Percentiles rank a stretch among this genome's conserved stretches.
Evolutionary conservation across 2,113 vertebrate genomes (phyloP).

Genomic region (Salvelinus fontinalis): DNA sequence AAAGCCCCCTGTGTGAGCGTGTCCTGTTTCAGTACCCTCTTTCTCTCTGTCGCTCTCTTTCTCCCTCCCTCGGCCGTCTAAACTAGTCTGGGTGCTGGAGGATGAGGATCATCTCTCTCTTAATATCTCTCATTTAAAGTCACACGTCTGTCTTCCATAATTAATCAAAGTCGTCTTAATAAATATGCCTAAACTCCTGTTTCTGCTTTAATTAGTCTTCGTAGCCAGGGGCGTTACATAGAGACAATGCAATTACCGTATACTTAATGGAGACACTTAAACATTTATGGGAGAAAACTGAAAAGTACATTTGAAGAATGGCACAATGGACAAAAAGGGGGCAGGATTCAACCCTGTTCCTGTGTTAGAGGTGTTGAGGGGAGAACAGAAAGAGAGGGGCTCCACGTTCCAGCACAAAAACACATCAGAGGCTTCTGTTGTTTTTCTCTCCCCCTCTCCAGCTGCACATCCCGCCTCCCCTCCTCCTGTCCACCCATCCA

Average conservation of each 20-base stretch:
- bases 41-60: background rate
- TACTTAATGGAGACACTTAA: slow-evolving; percentile 75
- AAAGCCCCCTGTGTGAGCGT: background rate
- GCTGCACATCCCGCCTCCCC: slow-evolving; percentile 29
- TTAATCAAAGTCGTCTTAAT: slow-evolving; percentile 76
- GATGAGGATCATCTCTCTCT: slow-evolving; percentile 11
- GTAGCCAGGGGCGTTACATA: slow-evolving; percentile 77
- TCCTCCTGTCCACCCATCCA: background rate
- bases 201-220: slow-evolving; percentile 77
- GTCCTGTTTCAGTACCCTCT: background rate
- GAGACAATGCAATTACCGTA: slow-evolving; percentile 81
- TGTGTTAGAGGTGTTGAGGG: too few relatives aligned
- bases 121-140: slow-evolving; percentile 63
- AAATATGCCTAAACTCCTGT: slow-evolving; percentile 72
- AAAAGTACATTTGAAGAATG: slow-evolving; percentile 38
- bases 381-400: too few relatives aligned
- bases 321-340: too few relatives aligned
- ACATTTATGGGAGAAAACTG: slow-evolving; percentile 77
- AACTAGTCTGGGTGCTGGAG: too few relatives aligned
- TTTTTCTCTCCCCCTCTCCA: slow-evolving; percentile 28
- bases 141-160: slow-evolving; percentile 66
- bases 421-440: slow-evolving; percentile 36
- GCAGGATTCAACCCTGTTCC: too few relatives aligned
- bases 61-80: background rate
- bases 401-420: slow-evolving; percentile 4